A percentile compares a stretch with the other conserved stretches of the same genome.
These are phyloP conservation scores for Palythoa heliodiscus DNA, from an alignment of 92 coral and sea anemone species.

Conservation along the genomic window DNA sequence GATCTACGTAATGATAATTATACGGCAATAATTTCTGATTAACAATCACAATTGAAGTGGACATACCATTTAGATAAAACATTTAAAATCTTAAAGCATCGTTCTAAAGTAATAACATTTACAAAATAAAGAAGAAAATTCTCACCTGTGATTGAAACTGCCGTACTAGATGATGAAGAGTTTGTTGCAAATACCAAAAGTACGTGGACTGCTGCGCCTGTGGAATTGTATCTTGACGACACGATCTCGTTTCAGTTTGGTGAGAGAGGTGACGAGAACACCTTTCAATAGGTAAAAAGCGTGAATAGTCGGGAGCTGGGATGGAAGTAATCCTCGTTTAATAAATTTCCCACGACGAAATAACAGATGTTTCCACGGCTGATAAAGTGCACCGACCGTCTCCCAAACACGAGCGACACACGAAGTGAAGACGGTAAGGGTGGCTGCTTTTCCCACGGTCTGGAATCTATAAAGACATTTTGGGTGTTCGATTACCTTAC, in stretches of 20 bases:
- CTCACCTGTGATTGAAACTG: conserved; percentile 1
- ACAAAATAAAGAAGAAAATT: neutral
- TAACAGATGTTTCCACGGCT: neutral
- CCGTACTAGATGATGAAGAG: neutral
- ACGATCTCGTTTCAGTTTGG: conserved; percentile 4
- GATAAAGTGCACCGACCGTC: neutral
- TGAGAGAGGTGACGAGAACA: neutral
- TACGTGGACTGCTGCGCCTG: neutral
- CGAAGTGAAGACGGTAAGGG: neutral
- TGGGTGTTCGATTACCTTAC: conserved; percentile 34
- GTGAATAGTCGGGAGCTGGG: neutral
- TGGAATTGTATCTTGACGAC: neutral
- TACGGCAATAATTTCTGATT: neutral
- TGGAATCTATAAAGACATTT: conserved; percentile 10
- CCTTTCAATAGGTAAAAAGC: neutral
- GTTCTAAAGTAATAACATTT: no score
- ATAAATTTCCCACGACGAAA: conserved; percentile 8
- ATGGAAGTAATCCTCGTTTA: conserved; percentile 12
- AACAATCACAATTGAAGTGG: neutral
- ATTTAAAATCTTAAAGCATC: neutral
- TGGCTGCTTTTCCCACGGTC: conserved; percentile 41
- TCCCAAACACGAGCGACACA: neutral
- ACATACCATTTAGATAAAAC: neutral
- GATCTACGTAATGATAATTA: neutral
- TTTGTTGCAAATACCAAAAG: neutral